Evolutionary conservation across 2,113 vertebrate genomes (phyloP).

Genomic region (Menura novaehollandiae): DNA sequence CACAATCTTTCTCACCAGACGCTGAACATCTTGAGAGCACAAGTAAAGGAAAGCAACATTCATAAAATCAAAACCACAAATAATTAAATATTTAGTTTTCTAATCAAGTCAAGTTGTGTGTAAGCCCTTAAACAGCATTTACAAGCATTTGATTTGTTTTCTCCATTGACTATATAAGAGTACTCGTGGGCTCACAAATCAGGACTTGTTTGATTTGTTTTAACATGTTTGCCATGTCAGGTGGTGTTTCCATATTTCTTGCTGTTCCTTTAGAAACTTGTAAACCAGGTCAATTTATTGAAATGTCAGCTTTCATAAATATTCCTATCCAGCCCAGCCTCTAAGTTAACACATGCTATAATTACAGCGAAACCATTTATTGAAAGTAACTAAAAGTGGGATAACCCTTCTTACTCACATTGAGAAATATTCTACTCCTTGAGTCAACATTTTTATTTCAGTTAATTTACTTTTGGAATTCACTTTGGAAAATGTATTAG

Average conservation of each 20-base stretch:
- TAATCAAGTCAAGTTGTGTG: slow-evolving; percentile 66
- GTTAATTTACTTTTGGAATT: slow-evolving; percentile 50
- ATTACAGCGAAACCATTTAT: slow-evolving; percentile 39
- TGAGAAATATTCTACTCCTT: slow-evolving; percentile 23
- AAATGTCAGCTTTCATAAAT: slow-evolving; percentile 56
- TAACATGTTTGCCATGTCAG: slow-evolving; percentile 12
- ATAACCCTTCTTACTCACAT: slow-evolving; percentile 8
- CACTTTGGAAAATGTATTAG: slow-evolving; percentile 37
- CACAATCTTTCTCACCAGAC: slow-evolving; percentile 28
- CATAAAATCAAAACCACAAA: slow-evolving; percentile 64
- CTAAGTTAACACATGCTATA: slow-evolving; percentile 41
- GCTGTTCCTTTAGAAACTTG: slow-evolving; percentile 34
- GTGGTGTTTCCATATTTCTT: slow-evolving; percentile 39
- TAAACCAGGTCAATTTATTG: slow-evolving; percentile 47
- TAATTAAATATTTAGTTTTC: slow-evolving; percentile 70
- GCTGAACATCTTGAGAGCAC: slow-evolving; percentile 40
- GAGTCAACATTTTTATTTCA: slow-evolving; percentile 51
- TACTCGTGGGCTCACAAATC: slow-evolving; percentile 15
- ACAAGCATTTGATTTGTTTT: slow-evolving; percentile 59
- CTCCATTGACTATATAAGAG: slow-evolving; percentile 19
- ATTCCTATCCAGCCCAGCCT: slow-evolving; percentile 35
- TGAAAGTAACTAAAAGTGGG: slow-evolving; percentile 11
- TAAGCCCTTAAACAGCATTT: slow-evolving; percentile 58
- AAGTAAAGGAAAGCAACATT: slow-evolving; percentile 52
- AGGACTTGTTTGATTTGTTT: slow-evolving; percentile 45